These are phyloP conservation scores for Xerus rutilus DNA, from an alignment of 2,797 vertebrate species.

Conservation along the genomic window DNA sequence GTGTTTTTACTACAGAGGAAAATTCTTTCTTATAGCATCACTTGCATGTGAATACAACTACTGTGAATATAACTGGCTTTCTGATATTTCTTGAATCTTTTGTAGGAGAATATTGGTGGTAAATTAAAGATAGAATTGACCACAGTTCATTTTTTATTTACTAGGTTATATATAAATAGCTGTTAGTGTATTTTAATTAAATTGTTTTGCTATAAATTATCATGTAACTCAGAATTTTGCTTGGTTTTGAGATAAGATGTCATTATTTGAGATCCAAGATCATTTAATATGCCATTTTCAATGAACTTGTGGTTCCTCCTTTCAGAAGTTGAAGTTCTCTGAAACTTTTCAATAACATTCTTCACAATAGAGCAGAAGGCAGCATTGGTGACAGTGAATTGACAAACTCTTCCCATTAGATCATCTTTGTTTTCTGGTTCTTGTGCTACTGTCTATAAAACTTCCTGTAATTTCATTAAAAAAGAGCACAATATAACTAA, in stretches of 20 bases:
- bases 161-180: not conserved
- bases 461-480: not conserved
- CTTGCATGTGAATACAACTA: not conserved
- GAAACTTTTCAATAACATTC: not conserved
- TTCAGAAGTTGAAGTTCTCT: not conserved
- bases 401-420: not conserved
- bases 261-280: not conserved
- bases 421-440: not conserved
- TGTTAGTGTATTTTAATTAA: not conserved
- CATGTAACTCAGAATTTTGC: not conserved
- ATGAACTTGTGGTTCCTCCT: not conserved
- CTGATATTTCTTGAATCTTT: not conserved
- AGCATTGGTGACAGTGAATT: not conserved
- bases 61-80: not conserved
- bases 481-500: not conserved
- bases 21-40: not conserved
- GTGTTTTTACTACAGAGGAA: not conserved
- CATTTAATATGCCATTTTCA: not conserved
- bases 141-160: conserved; percentile 22
- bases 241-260: not conserved
- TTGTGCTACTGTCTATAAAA: conserved; percentile 22
- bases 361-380: not conserved
- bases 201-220: not conserved
- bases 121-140: conserved; percentile 8
- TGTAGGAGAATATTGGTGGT: not conserved